Percentiles rank a stretch among this genome's conserved stretches.
These are phyloP conservation scores for Apistogramma diplotaenia DNA, from an alignment of 2,113 vertebrate genomes.

Conservation along the genomic window DNA sequence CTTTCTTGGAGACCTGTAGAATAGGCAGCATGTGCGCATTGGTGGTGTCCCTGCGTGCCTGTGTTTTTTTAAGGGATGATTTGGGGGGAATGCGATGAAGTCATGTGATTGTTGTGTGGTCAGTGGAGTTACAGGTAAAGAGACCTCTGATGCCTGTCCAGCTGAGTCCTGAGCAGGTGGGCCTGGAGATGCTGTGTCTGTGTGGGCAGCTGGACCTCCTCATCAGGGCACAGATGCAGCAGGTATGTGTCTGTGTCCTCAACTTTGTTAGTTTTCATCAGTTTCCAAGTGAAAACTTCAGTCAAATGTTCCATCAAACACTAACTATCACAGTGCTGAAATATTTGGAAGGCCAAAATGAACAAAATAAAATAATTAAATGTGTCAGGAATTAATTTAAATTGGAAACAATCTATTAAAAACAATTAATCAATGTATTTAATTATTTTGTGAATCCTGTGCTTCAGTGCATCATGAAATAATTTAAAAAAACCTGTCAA, in stretches of 20 bases:
- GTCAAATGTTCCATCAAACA: background rate
- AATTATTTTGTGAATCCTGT: too few species aligned
- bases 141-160: constrained; percentile 77
- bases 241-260: constrained; percentile 53
- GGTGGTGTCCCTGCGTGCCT: background rate
- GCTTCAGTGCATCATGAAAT: too few species aligned
- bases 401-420: too few species aligned
- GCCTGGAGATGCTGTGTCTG: constrained; percentile 81
- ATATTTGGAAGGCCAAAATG: background rate
- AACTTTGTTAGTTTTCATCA: background rate
- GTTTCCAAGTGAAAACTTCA: background rate
- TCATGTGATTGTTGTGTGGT: constrained; percentile 27
- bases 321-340: background rate
- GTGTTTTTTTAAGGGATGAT: background rate
- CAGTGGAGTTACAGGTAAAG: constrained; percentile 78
- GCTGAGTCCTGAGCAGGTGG: constrained; percentile 79
- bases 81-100: background rate
- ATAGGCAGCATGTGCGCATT: background rate
- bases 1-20: background rate
- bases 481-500: too few species aligned
- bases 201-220: constrained; percentile 82
- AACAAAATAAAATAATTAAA: background rate
- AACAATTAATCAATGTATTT: too few species aligned
- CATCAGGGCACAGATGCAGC: constrained; percentile 79
- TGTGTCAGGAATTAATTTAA: background rate